Evolutionary conservation across 37 sponge, comb jelly and placozoan species (phyloP).

Genomic region (Petrosia ficiformis): DNA sequence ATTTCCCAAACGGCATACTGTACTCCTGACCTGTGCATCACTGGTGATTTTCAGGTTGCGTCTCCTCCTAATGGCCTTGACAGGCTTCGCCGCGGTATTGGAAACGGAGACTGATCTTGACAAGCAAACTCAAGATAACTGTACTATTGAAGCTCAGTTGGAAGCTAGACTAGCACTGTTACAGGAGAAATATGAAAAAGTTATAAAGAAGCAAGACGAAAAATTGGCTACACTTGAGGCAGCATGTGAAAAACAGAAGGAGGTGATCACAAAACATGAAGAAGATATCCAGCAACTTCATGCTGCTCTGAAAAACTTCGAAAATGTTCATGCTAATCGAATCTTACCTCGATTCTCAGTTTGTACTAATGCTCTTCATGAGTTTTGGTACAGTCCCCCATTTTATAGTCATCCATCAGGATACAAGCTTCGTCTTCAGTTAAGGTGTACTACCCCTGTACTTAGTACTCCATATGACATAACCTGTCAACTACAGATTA

Average conservation of each 20-base stretch:
- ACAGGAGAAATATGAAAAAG: too few species aligned
- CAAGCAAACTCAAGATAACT: background rate
- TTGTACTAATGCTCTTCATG: background rate
- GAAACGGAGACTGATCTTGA: background rate
- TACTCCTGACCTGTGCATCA: too few species aligned
- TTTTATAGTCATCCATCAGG: background rate
- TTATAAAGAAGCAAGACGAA: too few species aligned
- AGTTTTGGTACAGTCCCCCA: background rate
- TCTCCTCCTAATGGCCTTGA: too few species aligned
- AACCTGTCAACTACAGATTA: too few species aligned
- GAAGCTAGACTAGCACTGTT: background rate
- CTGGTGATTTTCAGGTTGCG: too few species aligned
- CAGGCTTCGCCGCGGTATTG: too few species aligned
- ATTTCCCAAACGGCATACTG: too few species aligned
- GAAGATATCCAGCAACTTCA: background rate
- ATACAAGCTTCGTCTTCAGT: too few species aligned
- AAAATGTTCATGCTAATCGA: background rate
- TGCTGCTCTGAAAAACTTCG: background rate
- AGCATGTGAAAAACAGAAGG: background rate
- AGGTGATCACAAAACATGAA: background rate
- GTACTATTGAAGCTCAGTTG: background rate
- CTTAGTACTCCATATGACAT: too few species aligned
- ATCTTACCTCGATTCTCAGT: background rate
- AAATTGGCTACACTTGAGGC: too few species aligned
- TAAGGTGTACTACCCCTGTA: too few species aligned